Base-by-base conservation (phyloP, 1,140 invertebrate genomes). In the Ditylenchus dipsaci region DNA sequence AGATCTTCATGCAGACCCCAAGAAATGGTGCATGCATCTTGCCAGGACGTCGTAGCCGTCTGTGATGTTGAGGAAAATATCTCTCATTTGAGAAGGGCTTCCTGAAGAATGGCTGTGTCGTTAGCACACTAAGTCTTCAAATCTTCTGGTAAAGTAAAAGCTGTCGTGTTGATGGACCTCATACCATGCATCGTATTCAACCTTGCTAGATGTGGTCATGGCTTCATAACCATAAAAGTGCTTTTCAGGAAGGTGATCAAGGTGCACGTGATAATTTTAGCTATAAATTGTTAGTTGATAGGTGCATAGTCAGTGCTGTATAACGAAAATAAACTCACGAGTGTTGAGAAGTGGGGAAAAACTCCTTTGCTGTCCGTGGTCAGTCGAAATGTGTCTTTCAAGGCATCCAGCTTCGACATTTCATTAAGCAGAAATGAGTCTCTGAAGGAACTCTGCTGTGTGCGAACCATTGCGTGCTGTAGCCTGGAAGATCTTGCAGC, bases 321-420 rank as follows among this genome's bases (percentile, higher is more conserved):
- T n/a, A 45, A 45, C 45, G 7, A 58, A 57, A 43, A 43, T n/a
- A n/a, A 43, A 8, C 45, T 58, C 27, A 26, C 33, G 27, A 30
- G 61, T 63, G 27, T 1, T n/a, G n/a, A 63, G 13, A 43, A 30
- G 33, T 63, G 61, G 26, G 61, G 61, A 47, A 63, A 63, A 30
- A 63, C 38, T 29, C 38, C 21, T 63, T 63, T 33, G 33, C 61
- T n/a, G n/a, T 63, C 61, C 0, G 45, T 63, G n/a, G 27, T 33
- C 9, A 63, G 38, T 0, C 61, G 26, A 58, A 63, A 63, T 9
- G 61, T 63, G 11, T 63, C 38, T 0, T 26, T 21, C 38, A 63
- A 38, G 38, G 26, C 17, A 56, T 26, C 61, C 7, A 63, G 33
- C 21, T 63, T 63, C 13, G n/a, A n/a, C n/a, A 63, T n/a, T n/a